Evolutionary conservation across 2,888 invertebrate species (phyloP).

Genomic region (Xestia c-nigrum): DNA sequence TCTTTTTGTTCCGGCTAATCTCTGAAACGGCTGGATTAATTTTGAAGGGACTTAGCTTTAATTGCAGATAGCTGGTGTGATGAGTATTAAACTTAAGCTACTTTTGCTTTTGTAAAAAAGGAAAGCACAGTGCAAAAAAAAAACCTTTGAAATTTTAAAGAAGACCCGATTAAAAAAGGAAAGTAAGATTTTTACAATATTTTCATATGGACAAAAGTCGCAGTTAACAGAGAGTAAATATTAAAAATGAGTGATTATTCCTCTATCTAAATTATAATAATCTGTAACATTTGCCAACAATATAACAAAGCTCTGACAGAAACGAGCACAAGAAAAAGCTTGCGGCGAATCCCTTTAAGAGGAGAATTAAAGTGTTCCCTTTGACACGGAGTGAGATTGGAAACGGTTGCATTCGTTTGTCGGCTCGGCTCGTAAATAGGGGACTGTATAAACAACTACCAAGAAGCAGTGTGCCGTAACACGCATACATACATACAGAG

Average conservation of each 20-base stretch:
- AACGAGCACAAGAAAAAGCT: conserved; percentile 64
- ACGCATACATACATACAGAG: conserved; percentile 41
- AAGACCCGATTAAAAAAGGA: too few relatives aligned
- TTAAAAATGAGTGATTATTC: background rate
- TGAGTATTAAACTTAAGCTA: too few relatives aligned
- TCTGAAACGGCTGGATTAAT: too few relatives aligned
- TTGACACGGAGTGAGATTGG: conserved; percentile 70
- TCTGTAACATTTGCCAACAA: conserved; percentile 19
- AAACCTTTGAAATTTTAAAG: too few relatives aligned
- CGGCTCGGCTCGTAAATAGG: conserved; percentile 47
- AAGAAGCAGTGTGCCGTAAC: conserved; percentile 28
- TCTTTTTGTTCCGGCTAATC: too few relatives aligned
- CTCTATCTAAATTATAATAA: background rate
- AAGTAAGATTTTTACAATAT: too few relatives aligned
- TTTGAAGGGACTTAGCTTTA: too few relatives aligned
- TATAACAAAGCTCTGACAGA: conserved; percentile 57
- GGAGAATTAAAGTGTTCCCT: conserved; percentile 71
- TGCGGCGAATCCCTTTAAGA: conserved; percentile 66
- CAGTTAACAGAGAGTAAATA: too few relatives aligned
- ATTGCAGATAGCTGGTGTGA: too few relatives aligned
- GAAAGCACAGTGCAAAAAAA: too few relatives aligned
- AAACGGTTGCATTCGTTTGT: conserved; percentile 65
- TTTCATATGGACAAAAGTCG: too few relatives aligned
- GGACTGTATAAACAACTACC: conserved; percentile 54
- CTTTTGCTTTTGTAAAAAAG: too few relatives aligned